Evolutionary conservation across 2,888 invertebrate genomes (phyloP).

Genomic region (Nysson spinosus): DNA sequence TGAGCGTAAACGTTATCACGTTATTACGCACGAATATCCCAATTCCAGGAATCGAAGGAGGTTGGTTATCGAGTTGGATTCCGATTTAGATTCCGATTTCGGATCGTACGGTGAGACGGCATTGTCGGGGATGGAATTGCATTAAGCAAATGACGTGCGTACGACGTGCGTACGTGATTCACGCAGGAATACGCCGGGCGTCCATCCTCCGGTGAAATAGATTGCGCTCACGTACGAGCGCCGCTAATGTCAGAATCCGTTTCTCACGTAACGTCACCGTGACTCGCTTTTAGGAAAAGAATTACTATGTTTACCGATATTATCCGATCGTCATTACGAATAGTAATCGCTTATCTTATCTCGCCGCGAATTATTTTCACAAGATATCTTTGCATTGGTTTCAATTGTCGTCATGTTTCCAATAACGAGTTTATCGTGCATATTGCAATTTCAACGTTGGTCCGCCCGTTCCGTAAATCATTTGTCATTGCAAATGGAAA

Average conservation of each 20-base stretch:
- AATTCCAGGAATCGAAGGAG: too few species aligned
- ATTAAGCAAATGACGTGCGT: constrained; percentile 44
- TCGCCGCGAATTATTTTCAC: too few species aligned
- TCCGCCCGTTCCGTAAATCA: too few species aligned
- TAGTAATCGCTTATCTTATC: too few species aligned
- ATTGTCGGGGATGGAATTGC: constrained; percentile 12
- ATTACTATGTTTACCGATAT: neutral
- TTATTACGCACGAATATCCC: too few species aligned
- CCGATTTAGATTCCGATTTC: constrained; percentile 1
- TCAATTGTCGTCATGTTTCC: too few species aligned
- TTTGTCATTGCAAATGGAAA: too few species aligned
- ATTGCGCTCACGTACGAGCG: constrained; percentile 35
- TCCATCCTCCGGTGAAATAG: constrained; percentile 4
- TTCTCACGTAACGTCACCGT: constrained; percentile 19
- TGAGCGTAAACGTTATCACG: too few species aligned
- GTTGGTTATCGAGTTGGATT: neutral
- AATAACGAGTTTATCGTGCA: too few species aligned
- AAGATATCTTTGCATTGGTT: too few species aligned
- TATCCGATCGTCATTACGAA: too few species aligned
- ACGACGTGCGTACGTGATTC: constrained; percentile 43
- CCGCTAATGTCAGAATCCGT: constrained; percentile 13
- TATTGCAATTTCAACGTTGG: too few species aligned
- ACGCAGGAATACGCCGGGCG: constrained; percentile 13
- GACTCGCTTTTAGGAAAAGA: constrained; percentile 7
- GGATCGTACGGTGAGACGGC: neutral